Conservation (phyloP, 2,888 invertebrate genomes). For the Papilio demoleus region DNA sequence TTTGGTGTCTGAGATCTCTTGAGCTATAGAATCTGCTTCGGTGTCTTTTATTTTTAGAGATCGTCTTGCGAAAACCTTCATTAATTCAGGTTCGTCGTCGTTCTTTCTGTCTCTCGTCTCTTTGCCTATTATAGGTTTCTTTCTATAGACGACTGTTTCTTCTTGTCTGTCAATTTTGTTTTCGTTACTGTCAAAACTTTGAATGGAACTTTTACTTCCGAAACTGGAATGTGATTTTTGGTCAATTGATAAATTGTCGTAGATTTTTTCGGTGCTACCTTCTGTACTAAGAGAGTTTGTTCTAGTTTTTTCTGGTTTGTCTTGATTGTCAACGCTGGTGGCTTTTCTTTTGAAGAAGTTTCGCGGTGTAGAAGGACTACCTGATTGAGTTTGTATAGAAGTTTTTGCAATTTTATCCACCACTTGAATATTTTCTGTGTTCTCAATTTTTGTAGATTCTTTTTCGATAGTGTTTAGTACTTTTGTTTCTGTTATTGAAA, state of each 20-base stretch:
- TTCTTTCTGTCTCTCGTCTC: conserved; percentile 76
- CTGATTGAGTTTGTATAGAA: conserved; percentile 54
- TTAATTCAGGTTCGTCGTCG: conserved; percentile 90
- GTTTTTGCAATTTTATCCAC: conserved; percentile 54
- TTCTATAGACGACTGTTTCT: conserved; percentile 81
- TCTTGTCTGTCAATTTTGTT: conserved; percentile 72
- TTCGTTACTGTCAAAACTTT: conserved; percentile 76
- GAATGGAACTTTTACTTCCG: conserved; percentile 78
- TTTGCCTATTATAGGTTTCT: conserved; percentile 78
- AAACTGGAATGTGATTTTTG: conserved; percentile 78
- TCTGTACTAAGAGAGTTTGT: conserved; percentile 73
- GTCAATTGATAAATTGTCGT: conserved; percentile 76
- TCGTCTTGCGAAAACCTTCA: conserved; percentile 91
- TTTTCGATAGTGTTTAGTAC: conserved; percentile 53
- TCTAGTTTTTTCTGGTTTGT: conserved; percentile 71
- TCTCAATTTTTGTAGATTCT: conserved; percentile 58
- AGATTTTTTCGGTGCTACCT: conserved; percentile 75
- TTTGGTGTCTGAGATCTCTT: conserved; percentile 80
- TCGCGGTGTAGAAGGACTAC: conserved; percentile 74
- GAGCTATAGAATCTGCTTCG: conserved; percentile 84
- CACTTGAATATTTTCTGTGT: conserved; percentile 51
- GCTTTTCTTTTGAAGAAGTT: conserved; percentile 82
- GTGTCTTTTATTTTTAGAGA: conserved; percentile 91
- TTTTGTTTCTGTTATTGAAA: conserved; percentile 59
- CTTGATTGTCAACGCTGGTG: conserved; percentile 80